Conservation (phyloP, 2,797 vertebrate genomes). For the Myotis daubentonii region DNA sequence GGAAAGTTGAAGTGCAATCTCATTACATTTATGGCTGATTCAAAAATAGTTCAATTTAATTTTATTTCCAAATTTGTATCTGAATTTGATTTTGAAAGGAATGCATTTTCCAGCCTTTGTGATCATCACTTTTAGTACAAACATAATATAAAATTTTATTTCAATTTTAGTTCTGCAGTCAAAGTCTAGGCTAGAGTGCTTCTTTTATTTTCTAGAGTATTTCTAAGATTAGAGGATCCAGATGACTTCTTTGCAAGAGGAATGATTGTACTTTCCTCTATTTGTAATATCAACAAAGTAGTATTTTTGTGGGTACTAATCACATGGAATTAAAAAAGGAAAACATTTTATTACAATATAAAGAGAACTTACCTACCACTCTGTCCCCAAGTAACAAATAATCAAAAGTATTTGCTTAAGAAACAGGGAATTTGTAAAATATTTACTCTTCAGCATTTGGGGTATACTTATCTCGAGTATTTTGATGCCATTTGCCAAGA, state of each 20-base stretch:
- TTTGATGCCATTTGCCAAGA: background rate
- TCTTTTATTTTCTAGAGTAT: background rate
- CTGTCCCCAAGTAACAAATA: background rate
- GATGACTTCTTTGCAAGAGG: background rate
- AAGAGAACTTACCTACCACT: background rate
- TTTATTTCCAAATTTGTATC: slow-evolving; percentile 18
- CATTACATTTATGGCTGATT: slow-evolving; percentile 10
- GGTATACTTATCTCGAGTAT: background rate
- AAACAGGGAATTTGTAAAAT: background rate
- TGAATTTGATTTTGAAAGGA: slow-evolving; percentile 43
- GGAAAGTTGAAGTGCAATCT: slow-evolving; percentile 2
- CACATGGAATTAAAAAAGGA: slow-evolving; percentile 23
- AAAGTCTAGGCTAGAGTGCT: slow-evolving; percentile 17
- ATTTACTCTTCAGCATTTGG: background rate
- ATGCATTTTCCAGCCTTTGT: slow-evolving; percentile 6
- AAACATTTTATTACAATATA: slow-evolving; percentile 11
- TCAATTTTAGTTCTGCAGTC: slow-evolving; percentile 46
- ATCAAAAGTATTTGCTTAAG: background rate
- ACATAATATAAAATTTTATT: slow-evolving; percentile 38
- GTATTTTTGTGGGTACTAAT: background rate
- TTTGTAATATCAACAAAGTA: background rate
- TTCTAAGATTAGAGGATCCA: slow-evolving; percentile 23
- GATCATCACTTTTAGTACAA: background rate
- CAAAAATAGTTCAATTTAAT: slow-evolving; percentile 27
- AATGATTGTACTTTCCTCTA: slow-evolving; percentile 34